These are phyloP conservation scores for Andrena fulva DNA, from an alignment of 2,888 invertebrate species.

Conservation along the genomic window DNA sequence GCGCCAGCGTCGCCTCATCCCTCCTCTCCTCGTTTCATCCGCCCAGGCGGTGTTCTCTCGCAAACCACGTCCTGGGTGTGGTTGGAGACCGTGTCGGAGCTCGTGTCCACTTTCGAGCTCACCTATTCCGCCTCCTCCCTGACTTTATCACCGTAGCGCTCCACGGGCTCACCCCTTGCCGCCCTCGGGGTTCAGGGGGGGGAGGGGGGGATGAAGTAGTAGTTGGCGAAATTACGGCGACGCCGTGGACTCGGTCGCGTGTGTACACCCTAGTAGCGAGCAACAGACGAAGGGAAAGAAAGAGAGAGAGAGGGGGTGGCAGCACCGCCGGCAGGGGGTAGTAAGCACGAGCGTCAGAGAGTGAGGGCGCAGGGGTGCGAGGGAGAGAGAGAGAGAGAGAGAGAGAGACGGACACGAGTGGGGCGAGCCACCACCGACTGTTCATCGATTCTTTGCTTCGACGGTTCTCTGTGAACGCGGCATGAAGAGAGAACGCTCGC, in stretches of 20 bases:
- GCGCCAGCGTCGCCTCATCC: conserved; percentile 75
- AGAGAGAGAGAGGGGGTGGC: conserved; percentile 20
- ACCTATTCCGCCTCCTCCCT: background rate
- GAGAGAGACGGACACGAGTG: conserved; percentile 40
- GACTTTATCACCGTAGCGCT: too few relatives aligned
- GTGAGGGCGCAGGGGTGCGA: conserved; percentile 1
- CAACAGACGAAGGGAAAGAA: conserved; percentile 28
- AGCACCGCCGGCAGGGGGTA: background rate
- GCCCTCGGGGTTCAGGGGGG: too few relatives aligned
- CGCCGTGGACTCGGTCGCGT: conserved; percentile 6
- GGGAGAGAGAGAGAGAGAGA: conserved; percentile 24
- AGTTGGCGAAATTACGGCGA: background rate
- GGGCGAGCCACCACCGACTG: conserved; percentile 66
- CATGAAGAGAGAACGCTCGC: conserved; percentile 58
- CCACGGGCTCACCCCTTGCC: background rate
- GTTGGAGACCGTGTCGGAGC: conserved; percentile 67
- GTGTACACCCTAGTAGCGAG: conserved; percentile 17
- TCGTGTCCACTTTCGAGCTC: conserved; percentile 18
- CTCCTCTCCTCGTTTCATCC: conserved; percentile 57
- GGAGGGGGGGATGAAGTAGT: too few relatives aligned
- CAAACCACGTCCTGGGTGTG: conserved; percentile 75
- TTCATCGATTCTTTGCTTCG: conserved; percentile 73
- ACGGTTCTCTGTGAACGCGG: conserved; percentile 70
- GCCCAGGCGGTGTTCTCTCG: conserved; percentile 71
- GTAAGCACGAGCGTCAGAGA: conserved; percentile 18